Evolutionary conservation across 2,888 invertebrate genomes (phyloP), one percentile per base, ranked within the genome.

Genomic region (Latheticus oryzae): DNA sequence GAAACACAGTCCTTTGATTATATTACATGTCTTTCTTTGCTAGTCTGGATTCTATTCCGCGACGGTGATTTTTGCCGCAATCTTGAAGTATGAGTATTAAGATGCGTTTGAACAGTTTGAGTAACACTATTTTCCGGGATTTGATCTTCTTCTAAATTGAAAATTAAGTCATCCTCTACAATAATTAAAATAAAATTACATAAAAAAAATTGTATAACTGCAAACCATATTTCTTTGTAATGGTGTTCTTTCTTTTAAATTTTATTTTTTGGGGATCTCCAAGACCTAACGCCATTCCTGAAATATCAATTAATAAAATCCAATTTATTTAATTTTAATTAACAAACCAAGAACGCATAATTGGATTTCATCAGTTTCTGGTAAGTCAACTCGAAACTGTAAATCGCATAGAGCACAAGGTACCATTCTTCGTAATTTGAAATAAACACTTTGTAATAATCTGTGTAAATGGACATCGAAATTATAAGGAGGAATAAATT

Each of bases 361-460:
- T 64, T 87, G 87, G 51, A 87, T 79, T 74, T 87, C 86, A 69
- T 89, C 89, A 54, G 91, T 89, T 77, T 96, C 95, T 0, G 95
- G 93, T 63, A 96, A 82, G 66, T 93, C 93, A 1, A 96, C 84
- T 60, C 89, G 85, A 77, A 95, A 93, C 68, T 87, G 83, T 17
- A 95, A 80, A 74, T 91, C 87, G 62, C 90, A 89, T 9, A 97
- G 81, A 8, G 93, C 91, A 76, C 93, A 93, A 0, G 96, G 96
- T 59, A 89, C 87, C 87, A 95, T 87, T 7, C 91, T 84, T 5
- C 96, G 84, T 68, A 97, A 81, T 79, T 96, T 97, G 80, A 95
- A 96, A 73, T 89, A 91, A 38, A 95, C 87, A 60, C 89, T 88
- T 82, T 89, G 85, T 16, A 88, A 74, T 43, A 88, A 80, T 65